These are phyloP conservation scores for Helarctos malayanus DNA, from an alignment of 2,797 vertebrate genomes.

Conservation along the genomic window DNA sequence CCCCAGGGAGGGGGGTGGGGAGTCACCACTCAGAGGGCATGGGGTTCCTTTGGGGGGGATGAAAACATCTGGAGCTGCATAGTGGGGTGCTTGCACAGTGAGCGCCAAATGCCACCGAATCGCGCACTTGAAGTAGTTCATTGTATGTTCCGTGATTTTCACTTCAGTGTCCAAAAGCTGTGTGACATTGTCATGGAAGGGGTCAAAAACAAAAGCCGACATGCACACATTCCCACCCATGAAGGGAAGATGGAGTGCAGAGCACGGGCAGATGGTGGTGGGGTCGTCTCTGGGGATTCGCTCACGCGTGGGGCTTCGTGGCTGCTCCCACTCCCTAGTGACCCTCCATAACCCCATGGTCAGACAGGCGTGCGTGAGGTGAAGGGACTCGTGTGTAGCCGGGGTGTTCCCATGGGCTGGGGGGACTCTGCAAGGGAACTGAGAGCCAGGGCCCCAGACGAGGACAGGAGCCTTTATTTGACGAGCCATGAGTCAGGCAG, in stretches of 20 bases:
- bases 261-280: fast-evolving
- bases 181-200: not conserved
- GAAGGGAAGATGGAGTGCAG: fast-evolving
- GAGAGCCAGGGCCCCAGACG: not conserved
- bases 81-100: fast-evolving
- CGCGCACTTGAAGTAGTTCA: fast-evolving
- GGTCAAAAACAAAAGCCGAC: not conserved
- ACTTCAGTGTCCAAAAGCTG: no score
- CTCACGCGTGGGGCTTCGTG: not conserved
- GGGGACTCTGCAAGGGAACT: not conserved
- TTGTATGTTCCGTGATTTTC: not conserved
- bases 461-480: not conserved
- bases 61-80: no score
- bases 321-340: fast-evolving
- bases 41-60: not conserved
- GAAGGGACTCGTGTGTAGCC: fast-evolving
- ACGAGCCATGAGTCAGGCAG: not conserved
- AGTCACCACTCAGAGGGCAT: not conserved
- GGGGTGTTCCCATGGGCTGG: fast-evolving
- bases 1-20: not conserved
- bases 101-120: not conserved
- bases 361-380: not conserved
- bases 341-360: fast-evolving
- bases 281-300: not conserved
- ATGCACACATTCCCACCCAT: fast-evolving